Evolutionary conservation across 2,888 invertebrate genomes (phyloP).

Genomic region (Octonoba sinensis): DNA sequence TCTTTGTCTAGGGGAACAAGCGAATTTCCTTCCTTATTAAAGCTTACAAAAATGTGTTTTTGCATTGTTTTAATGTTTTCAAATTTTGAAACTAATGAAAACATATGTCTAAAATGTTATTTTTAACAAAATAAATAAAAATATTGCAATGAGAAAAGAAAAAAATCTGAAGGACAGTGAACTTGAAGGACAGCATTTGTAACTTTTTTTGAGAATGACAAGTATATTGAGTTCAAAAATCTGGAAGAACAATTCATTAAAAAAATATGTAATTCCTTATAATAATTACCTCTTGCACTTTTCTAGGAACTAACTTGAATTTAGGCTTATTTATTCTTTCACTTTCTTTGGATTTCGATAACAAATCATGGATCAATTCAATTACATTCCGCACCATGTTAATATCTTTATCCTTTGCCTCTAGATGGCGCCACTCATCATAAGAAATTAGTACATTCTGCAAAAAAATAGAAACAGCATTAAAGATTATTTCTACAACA

Average conservation of each 20-base stretch:
- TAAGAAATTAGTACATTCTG: constrained; percentile 73
- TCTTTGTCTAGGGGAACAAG: too few relatives aligned
- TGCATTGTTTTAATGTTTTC: too few relatives aligned
- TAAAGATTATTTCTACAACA: not conserved
- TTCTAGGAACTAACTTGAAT: constrained; percentile 67
- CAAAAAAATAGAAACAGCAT: not conserved
- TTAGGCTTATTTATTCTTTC: constrained; percentile 66
- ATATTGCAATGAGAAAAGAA: too few relatives aligned
- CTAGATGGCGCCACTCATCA: constrained; percentile 83
- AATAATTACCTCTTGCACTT: constrained; percentile 66
- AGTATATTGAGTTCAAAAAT: too few relatives aligned
- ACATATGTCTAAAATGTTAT: too few relatives aligned
- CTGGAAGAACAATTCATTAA: not conserved
- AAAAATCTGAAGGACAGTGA: too few relatives aligned
- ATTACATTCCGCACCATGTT: constrained; percentile 76
- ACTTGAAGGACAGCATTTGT: too few relatives aligned
- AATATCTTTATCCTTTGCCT: constrained; percentile 84
- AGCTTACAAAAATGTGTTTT: too few relatives aligned
- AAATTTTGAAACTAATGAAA: too few relatives aligned
- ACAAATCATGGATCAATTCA: constrained; percentile 77
- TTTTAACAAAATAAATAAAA: too few relatives aligned
- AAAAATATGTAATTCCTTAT: not conserved
- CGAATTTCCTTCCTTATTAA: too few relatives aligned
- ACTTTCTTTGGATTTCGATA: constrained; percentile 85
- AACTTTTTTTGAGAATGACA: too few relatives aligned